phyloP scores from a whole-genome alignment of 2,888 invertebrate genomes.

The Eristalis tenax region DNA sequence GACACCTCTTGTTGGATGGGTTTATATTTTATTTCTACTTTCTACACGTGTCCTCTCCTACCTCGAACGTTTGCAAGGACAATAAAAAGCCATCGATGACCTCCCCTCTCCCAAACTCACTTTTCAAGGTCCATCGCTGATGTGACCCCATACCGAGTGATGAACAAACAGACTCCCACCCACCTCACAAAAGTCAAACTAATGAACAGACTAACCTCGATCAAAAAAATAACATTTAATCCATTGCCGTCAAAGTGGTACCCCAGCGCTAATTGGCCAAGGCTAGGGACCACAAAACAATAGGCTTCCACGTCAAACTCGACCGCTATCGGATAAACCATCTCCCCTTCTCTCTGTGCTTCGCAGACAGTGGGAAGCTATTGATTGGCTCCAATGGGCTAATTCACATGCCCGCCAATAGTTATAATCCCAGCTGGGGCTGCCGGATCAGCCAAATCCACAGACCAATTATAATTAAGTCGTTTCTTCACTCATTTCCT shows the following conservation, averaged over 20 bases:
- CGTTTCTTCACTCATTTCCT: constrained; percentile 44
- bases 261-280: neutral
- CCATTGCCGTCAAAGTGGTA: neutral
- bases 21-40: too few relatives aligned
- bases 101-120: too few relatives aligned
- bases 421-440: constrained; percentile 3
- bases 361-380: constrained; percentile 23
- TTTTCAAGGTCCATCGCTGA: too few relatives aligned
- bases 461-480: constrained; percentile 14
- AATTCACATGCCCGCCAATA: constrained; percentile 1
- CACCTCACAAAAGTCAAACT: neutral
- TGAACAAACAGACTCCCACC: neutral
- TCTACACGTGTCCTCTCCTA: too few relatives aligned
- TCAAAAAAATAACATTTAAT: neutral
- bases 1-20: too few relatives aligned
- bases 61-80: too few relatives aligned
- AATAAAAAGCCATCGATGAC: too few relatives aligned
- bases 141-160: neutral
- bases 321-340: neutral
- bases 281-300: neutral
- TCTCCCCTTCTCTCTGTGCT: neutral
- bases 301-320: neutral
- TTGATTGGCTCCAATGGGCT: constrained; percentile 4
- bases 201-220: neutral
- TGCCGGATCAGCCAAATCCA: constrained; percentile 28